phyloP scores from a whole-genome alignment of 2,888 invertebrate genomes.

The Cheilosia soror region DNA sequence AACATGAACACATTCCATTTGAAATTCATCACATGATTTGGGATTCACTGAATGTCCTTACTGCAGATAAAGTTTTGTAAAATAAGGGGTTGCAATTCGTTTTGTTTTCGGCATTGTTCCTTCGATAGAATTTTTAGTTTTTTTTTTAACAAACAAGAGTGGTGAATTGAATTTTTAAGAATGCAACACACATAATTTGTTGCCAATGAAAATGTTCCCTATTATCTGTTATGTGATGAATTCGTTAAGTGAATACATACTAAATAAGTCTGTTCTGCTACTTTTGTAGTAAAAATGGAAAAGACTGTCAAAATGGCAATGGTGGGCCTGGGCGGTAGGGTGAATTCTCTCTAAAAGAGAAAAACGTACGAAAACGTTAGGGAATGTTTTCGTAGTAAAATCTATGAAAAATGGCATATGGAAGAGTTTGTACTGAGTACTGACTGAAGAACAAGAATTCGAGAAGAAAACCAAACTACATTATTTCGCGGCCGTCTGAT shows the following conservation, averaged over 20 bases:
- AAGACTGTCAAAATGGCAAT: no score
- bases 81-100: slow-evolving; percentile 21
- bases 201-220: slow-evolving; percentile 45
- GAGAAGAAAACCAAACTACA: no score
- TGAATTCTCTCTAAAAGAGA: no score
- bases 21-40: slow-evolving; percentile 73
- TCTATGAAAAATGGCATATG: no score
- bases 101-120: neutral
- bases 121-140: neutral
- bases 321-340: no score
- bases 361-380: no score
- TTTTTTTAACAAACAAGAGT: slow-evolving; percentile 29
- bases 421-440: no score
- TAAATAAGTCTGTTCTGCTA: no score
- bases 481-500: no score
- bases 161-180: slow-evolving; percentile 18
- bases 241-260: neutral
- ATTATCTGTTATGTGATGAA: slow-evolving; percentile 21
- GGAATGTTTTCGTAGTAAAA: no score
- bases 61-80: slow-evolving; percentile 65
- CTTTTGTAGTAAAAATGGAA: no score
- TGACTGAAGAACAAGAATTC: no score
- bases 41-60: slow-evolving; percentile 65
- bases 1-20: slow-evolving; percentile 63
- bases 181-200: slow-evolving; percentile 47